phyloP scores from a whole-genome alignment of 2,797 vertebrate species.

The Rhynchonycteris naso region DNA sequence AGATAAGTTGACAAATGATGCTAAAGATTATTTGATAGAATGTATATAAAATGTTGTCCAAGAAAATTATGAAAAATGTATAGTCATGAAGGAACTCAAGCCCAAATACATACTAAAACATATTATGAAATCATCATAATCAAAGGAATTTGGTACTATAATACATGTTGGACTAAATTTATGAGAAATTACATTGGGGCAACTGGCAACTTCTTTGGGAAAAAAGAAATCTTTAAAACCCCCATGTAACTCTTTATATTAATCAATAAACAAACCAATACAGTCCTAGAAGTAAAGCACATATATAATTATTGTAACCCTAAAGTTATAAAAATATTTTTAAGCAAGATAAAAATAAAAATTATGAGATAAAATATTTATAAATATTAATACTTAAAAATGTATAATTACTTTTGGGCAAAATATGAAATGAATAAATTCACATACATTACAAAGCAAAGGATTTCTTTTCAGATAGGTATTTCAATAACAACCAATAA shows the following conservation, averaged over 20 bases:
- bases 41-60: background rate
- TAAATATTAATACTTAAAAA: conserved; percentile 23
- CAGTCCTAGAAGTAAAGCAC: background rate
- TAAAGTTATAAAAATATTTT: background rate
- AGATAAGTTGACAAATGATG: background rate
- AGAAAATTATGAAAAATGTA: background rate
- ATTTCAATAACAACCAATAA: background rate
- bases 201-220: background rate
- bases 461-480: background rate
- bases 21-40: background rate
- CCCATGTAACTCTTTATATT: background rate
- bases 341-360: conserved; percentile 15
- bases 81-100: background rate
- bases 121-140: background rate
- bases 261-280: background rate
- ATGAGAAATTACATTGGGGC: background rate
- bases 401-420: background rate
- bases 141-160: background rate
- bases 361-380: background rate
- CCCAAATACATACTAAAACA: background rate
- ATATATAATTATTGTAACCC: background rate
- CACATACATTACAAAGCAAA: background rate
- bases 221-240: background rate
- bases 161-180: background rate
- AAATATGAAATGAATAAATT: conserved; percentile 21